Evolutionary conservation across 2,113 vertebrate species (phyloP).

Genomic region (Spilogale gracilis): DNA sequence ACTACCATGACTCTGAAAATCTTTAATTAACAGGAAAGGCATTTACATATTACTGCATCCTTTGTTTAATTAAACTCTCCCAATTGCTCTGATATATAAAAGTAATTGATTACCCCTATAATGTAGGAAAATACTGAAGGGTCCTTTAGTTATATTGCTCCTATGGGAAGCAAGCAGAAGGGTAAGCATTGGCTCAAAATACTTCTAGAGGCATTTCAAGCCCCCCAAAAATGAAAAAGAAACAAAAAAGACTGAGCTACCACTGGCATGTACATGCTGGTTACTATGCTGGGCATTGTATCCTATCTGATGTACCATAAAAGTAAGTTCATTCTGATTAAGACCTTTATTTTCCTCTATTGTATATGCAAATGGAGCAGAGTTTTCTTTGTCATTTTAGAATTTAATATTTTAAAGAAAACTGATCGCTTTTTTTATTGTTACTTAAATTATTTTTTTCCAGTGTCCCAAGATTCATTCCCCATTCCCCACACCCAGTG

Average conservation of each 20-base stretch:
- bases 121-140: not conserved
- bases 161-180: not conserved
- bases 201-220: not conserved
- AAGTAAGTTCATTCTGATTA: conserved; percentile 48
- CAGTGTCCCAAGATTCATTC: too few relatives aligned
- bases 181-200: not conserved
- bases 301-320: not conserved
- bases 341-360: conserved; percentile 11
- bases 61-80: conserved; percentile 13
- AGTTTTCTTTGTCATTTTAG: not conserved
- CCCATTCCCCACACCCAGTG: too few relatives aligned
- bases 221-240: not conserved
- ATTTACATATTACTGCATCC: not conserved
- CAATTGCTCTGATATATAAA: conserved; percentile 6
- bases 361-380: not conserved
- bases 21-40: not conserved
- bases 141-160: not conserved
- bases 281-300: not conserved
- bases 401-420: too few relatives aligned
- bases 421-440: too few relatives aligned
- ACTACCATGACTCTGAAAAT: conserved; percentile 20
- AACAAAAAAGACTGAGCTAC: conserved; percentile 35
- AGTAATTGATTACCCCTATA: not conserved
- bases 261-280: not conserved
- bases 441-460: too few relatives aligned